A percentile compares a stretch with the other conserved stretches of the same genome.
phyloP scores from a whole-genome alignment of 2,113 vertebrate species.

The Pica pica region DNA sequence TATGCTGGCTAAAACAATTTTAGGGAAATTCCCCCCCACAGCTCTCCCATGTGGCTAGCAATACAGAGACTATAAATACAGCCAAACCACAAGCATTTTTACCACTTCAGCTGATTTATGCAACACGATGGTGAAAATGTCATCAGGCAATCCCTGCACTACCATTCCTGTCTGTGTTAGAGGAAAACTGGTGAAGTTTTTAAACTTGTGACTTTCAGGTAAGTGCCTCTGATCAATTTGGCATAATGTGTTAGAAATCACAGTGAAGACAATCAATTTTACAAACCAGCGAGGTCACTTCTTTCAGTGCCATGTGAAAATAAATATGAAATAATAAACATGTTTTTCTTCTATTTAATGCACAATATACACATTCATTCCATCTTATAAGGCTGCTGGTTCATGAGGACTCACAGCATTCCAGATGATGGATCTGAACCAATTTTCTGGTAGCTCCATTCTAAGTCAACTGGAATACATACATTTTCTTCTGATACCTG shows the following conservation, averaged over 20 bases:
- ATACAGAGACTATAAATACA: neutral
- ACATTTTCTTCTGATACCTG: neutral
- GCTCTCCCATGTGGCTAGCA: constrained; percentile 34
- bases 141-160: neutral
- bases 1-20: neutral
- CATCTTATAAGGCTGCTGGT: neutral
- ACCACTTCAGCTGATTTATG: constrained; percentile 43
- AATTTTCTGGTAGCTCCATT: neutral
- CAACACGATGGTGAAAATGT: neutral
- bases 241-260: neutral
- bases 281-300: neutral
- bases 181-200: neutral
- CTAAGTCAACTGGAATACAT: neutral
- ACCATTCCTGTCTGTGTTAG: neutral
- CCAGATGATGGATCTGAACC: neutral
- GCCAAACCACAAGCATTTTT: constrained; percentile 56
- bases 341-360: neutral
- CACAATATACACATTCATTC: neutral
- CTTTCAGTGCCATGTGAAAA: neutral
- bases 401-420: neutral
- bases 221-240: neutral
- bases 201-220: neutral
- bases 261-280: neutral
- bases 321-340: neutral
- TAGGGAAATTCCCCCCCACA: constrained; percentile 12